A percentile compares a stretch with the other conserved stretches of the same genome.
phyloP scores from a whole-genome alignment of 2,113 vertebrate species.

The Etheostoma spectabile region DNA sequence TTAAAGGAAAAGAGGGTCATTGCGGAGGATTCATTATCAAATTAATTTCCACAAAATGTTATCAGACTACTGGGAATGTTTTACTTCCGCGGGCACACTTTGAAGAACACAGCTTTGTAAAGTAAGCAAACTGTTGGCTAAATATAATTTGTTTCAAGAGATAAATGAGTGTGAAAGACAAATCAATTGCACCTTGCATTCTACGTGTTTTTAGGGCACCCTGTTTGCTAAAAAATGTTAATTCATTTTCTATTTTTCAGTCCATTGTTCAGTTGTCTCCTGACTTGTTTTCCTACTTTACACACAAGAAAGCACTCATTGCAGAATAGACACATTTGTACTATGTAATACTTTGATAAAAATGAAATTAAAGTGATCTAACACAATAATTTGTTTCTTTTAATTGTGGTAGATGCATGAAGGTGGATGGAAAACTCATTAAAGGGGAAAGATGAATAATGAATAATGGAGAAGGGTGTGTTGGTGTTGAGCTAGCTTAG shows the following conservation, averaged over 20 bases:
- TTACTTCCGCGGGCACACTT: neutral
- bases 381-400: conserved; percentile 55
- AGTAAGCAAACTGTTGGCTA: neutral
- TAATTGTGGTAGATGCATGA: conserved; percentile 71
- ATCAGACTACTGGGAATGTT: conserved; percentile 9
- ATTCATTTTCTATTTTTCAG: conserved; percentile 19
- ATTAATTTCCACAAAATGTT: conserved; percentile 43
- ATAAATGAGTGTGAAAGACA: conserved; percentile 18
- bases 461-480: conserved; percentile 82
- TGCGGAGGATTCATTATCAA: conserved; percentile 53
- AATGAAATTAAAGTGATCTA: conserved; percentile 66
- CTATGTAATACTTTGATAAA: conserved; percentile 4
- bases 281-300: neutral
- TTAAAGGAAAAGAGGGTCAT: conserved; percentile 61
- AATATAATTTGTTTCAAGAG: conserved; percentile 12
- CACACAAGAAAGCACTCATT: conserved; percentile 13
- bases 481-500: conserved; percentile 76
- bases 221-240: conserved; percentile 26
- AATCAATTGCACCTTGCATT: conserved; percentile 11
- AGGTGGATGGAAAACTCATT: conserved; percentile 86
- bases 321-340: neutral
- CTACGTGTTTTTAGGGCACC: conserved; percentile 24
- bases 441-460: conserved; percentile 82
- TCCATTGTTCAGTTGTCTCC: conserved; percentile 11
- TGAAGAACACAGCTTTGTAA: conserved; percentile 1